A percentile compares a stretch with the other conserved stretches of the same genome.
These are phyloP conservation scores for Isurus oxyrinchus DNA, from an alignment of 2,113 vertebrate species.

Conservation along the genomic window DNA sequence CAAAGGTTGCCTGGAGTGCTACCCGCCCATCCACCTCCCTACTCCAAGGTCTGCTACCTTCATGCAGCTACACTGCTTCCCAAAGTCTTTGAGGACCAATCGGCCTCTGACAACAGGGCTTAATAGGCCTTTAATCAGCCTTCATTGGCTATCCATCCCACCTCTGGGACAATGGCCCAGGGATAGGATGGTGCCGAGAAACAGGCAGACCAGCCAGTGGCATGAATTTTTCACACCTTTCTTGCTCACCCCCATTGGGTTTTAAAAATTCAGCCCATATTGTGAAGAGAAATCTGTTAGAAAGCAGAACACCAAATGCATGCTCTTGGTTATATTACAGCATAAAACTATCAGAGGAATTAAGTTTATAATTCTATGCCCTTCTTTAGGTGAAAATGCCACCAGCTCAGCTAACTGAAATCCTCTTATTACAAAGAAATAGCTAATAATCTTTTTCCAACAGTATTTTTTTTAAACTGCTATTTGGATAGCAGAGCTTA, in stretches of 20 bases:
- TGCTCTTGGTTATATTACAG: not conserved
- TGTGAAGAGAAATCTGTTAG: not conserved
- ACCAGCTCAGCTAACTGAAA: not conserved
- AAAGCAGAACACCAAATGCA: not conserved
- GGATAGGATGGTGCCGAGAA: not conserved
- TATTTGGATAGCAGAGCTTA: not conserved
- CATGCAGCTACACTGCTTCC: no score
- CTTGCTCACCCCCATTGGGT: not conserved
- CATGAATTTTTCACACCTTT: not conserved
- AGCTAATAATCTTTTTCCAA: conserved; percentile 25
- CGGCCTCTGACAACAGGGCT: not conserved
- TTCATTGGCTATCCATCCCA: not conserved
- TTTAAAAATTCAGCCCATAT: not conserved
- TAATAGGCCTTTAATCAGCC: not conserved
- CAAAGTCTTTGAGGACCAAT: not conserved
- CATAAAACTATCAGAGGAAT: not conserved
- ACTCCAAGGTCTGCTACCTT: no score
- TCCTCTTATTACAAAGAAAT: not conserved
- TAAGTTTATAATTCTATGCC: not conserved
- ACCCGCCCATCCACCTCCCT: no score
- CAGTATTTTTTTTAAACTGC: not conserved
- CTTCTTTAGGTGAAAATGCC: not conserved
- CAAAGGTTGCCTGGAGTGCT: no score
- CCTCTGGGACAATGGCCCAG: not conserved
- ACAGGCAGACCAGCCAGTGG: not conserved